A percentile compares a stretch with the other conserved stretches of the same genome.
These are phyloP conservation scores for Catocala nupta DNA, from an alignment of 2,888 invertebrate genomes.

Conservation along the genomic window DNA sequence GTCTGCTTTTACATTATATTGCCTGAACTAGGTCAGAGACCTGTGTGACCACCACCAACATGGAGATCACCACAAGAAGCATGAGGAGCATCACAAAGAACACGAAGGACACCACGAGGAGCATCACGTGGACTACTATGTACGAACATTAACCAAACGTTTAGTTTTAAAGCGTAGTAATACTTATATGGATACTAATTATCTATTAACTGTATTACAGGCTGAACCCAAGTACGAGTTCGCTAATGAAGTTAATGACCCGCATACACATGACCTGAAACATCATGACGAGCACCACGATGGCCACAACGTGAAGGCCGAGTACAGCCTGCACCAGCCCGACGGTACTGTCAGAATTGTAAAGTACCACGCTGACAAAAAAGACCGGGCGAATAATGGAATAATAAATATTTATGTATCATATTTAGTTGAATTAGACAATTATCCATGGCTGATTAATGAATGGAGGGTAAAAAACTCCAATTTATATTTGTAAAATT, in stretches of 20 bases:
- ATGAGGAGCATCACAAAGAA: slow-evolving; percentile 2
- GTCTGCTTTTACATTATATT: too few relatives aligned
- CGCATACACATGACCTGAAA: slow-evolving; percentile 85
- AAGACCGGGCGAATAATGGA: slow-evolving; percentile 14
- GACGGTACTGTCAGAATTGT: slow-evolving; percentile 71
- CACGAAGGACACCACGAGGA: slow-evolving; percentile 15
- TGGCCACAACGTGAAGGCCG: slow-evolving; percentile 87
- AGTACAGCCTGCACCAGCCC: slow-evolving; percentile 79
- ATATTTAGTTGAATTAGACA: too few relatives aligned
- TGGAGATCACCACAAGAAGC: slow-evolving; percentile 2
- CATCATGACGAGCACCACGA: slow-evolving; percentile 82
- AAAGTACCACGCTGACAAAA: slow-evolving; percentile 46
- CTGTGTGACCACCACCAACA: too few relatives aligned
- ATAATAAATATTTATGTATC: too few relatives aligned
- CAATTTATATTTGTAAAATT: too few relatives aligned
- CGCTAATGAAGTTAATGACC: slow-evolving; percentile 83
- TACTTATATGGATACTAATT: too few relatives aligned
- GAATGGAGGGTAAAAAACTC: too few relatives aligned
- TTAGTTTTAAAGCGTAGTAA: too few relatives aligned
- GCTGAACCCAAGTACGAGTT: slow-evolving; percentile 54
- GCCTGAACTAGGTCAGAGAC: too few relatives aligned
- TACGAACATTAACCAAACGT: slow-evolving; percentile 8
- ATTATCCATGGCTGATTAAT: too few relatives aligned
- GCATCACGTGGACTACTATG: slow-evolving; percentile 40
- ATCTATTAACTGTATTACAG: slow-evolving; percentile 19